phyloP scores from a whole-genome alignment of 2,797 vertebrate genomes.

The Semaprochilodus insignis region DNA sequence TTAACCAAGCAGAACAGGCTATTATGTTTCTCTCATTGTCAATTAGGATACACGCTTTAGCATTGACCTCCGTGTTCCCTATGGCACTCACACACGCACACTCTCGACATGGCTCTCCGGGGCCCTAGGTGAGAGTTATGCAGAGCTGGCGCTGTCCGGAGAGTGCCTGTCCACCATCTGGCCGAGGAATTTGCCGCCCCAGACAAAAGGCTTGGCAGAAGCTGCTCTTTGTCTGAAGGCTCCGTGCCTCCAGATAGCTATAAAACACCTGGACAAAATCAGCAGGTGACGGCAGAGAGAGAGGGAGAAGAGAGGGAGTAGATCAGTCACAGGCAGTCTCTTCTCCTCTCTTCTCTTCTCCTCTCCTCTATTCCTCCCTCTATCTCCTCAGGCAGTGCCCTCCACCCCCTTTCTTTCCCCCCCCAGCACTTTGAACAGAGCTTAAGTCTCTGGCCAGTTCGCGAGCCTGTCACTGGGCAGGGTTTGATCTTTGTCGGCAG shows the following conservation, averaged over 20 bases:
- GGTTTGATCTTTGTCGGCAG: conserved; percentile 90
- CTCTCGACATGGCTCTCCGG: conserved; percentile 9
- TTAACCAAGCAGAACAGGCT: not conserved
- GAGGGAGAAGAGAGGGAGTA: not conserved
- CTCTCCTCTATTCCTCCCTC: conserved; percentile 29
- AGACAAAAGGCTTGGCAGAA: conserved; percentile 88
- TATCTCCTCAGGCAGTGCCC: conserved; percentile 29
- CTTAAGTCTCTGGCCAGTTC: conserved; percentile 86
- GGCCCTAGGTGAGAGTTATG: conserved; percentile 38
- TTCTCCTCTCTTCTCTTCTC: conserved; percentile 46
- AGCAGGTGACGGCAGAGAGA: conserved; percentile 64
- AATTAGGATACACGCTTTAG: conserved; percentile 8
- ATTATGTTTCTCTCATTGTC: not conserved
- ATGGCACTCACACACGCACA: conserved; percentile 2
- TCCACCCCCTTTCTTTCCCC: conserved; percentile 19
- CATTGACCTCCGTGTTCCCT: not conserved
- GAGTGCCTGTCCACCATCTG: conserved; percentile 87
- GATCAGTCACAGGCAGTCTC: not conserved
- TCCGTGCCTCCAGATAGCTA: conserved; percentile 84
- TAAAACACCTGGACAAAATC: conserved; percentile 91
- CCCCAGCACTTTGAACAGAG: conserved; percentile 88
- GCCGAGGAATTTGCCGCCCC: conserved; percentile 83
- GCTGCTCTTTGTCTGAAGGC: conserved; percentile 82
- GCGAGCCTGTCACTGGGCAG: conserved; percentile 86
- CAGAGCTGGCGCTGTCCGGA: conserved; percentile 73